Evolutionary conservation across 2,113 vertebrate genomes (phyloP).

Genomic region (Stegostoma tigrinum): DNA sequence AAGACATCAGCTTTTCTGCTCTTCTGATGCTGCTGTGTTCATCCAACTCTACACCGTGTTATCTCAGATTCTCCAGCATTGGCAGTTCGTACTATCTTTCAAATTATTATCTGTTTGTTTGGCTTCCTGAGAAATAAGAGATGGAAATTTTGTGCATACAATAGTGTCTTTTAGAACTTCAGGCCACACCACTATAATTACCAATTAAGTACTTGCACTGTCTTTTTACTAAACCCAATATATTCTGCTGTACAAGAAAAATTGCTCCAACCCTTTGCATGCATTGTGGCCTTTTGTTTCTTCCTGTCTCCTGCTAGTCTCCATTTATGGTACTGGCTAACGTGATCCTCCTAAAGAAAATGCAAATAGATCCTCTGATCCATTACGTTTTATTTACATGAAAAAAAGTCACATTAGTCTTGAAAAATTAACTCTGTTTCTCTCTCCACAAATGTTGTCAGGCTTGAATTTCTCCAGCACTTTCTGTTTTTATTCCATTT

Average conservation of each 20-base stretch:
- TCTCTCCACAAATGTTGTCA: no score
- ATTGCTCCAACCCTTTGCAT: neutral
- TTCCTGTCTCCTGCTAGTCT: neutral
- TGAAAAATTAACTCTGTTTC: no score
- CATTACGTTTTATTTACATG: no score
- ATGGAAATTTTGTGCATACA: neutral
- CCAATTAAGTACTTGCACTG: neutral
- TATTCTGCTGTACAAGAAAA: neutral
- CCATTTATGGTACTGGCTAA: neutral
- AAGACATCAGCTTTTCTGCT: no score
- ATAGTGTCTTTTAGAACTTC: neutral
- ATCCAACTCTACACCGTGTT: no score
- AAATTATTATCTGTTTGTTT: neutral
- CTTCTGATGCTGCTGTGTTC: no score
- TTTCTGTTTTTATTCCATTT: neutral
- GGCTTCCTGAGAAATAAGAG: neutral
- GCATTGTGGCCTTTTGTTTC: neutral
- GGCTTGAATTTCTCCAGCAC: no score
- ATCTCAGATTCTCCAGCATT: no score
- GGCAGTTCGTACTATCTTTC: neutral
- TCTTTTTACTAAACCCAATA: neutral
- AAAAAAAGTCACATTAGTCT: no score
- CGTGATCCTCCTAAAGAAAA: neutral
- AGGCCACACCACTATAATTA: neutral
- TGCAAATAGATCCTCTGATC: neutral